Base-by-base conservation (phyloP, 2,888 invertebrate genomes). In the Lepidonotus clava region DNA sequence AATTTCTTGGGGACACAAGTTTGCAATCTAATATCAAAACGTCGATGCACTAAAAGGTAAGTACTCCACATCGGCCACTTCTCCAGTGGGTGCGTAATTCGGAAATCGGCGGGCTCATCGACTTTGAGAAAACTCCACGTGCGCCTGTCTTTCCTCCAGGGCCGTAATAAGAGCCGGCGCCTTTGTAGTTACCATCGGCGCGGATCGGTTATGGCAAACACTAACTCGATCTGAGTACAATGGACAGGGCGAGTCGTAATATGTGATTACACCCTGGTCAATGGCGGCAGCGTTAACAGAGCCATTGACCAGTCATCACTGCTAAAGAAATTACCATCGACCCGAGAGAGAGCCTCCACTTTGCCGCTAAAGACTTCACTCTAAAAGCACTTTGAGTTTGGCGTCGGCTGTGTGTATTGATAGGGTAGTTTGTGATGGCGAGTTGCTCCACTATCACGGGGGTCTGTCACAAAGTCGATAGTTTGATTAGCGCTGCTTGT, bases 231-330 rank as follows among this genome's bases (percentile, higher is more conserved):
- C 71, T 36, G 11, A 5, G 71, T 71, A 71, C 71, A 71, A 71
- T 71, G 38, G 21, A 34, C 71, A 71, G 71, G n/a, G 38, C 71
- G 38, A 14, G 1, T 14, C 36, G 71, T 71, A 71, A 71, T 71
- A 71, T 71, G 71, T 71, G 71, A 71, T 71, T 71, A 71, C 71
- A 71, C 18, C 71, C 38, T 38, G 71, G 36, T 34, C 36, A 36
- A 0, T 24, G 4, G 5, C 71, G 1, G 2, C 71, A 1, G 36
- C 1, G 36, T 38, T n/a, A n/a, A 1, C 36, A 0, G 5, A 5
- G 1, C 71, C 71, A 71, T 38, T 71, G 71, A 71, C 71, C 71
- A 18, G 36, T 32, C 36, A 71, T 71, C 71, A 34, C 36, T 21
- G 36, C 71, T 71, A 71, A 71, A 71, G 36, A 21, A 36, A 36